phyloP scores from a whole-genome alignment of 2,888 invertebrate species.

The Clunio marinus region DNA sequence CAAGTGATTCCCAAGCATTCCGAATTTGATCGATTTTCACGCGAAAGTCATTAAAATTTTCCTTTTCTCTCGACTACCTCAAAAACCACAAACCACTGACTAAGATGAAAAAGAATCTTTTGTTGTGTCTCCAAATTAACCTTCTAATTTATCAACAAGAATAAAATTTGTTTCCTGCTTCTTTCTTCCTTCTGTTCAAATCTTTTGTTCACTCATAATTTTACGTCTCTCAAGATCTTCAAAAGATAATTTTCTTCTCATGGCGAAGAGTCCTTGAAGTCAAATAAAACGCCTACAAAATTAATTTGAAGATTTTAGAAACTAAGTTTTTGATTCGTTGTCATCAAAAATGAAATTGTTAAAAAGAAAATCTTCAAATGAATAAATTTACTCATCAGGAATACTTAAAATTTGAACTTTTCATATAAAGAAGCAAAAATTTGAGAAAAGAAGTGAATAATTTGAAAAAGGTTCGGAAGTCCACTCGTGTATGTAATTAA shows the following conservation, averaged over 20 bases:
- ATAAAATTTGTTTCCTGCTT: too few relatives aligned
- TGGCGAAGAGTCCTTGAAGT: background rate
- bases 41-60: background rate
- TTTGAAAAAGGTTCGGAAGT: slow-evolving; percentile 7
- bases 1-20: background rate
- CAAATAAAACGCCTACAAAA: background rate
- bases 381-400: too few relatives aligned
- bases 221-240: background rate
- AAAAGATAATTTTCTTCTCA: background rate
- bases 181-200: background rate
- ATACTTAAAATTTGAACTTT: too few relatives aligned
- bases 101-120: too few relatives aligned
- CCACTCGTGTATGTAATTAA: background rate
- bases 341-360: background rate
- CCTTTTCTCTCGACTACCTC: background rate
- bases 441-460: background rate
- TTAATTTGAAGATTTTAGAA: background rate
- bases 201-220: background rate
- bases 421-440: too few relatives aligned
- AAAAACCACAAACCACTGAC: background rate
- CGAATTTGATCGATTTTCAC: background rate
- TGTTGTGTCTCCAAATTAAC: background rate
- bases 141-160: background rate
- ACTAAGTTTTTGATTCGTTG: background rate
- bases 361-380: background rate